Evolutionary conservation across 2,113 vertebrate species (phyloP), one percentile per base, ranked within the genome.

Genomic region (Chaetorhynchus papuensis): DNA sequence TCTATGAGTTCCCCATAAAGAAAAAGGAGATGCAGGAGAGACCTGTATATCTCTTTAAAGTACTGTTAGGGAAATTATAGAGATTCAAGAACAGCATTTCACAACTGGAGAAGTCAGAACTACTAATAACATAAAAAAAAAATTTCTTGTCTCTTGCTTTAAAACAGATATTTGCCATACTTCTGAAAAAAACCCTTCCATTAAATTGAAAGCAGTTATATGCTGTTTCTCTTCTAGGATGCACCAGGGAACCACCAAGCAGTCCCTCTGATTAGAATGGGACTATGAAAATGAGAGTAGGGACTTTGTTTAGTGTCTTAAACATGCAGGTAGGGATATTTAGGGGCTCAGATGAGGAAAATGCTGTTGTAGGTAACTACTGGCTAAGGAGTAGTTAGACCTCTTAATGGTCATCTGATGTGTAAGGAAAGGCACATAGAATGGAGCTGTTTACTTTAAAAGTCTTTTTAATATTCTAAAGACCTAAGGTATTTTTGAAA

Each of bases 291-390:
- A 96, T 86, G 82, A 83, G 83, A 64, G 30, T 21, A 75, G 85
- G 70, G 88, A 90, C 39, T 90, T 92, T 86, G 10, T 60, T 96
- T 78, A 59, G 28, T 41, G 65, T 78, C 70, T 77, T 77, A 78
- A 91, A 60, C 35, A 60, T 49, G 37, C 41, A 93, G 69, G 80
- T 77, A 92, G 83, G 60, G 60, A 86, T 64, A 90, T 10, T 78
- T 68, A 84, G 44, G 28, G 78, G 26, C 56, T 84, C 44, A 84
- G 30, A 56, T 71, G 60, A 93, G 56, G 60, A 89, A 84, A 91
- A 82, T 83, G 52, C 20, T 90, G 44, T 44, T 92, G 95, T 90
- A 94, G 92, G 79, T 86, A 91, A 90, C 35, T 93, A 52, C 75
- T 83, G 85, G 60, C 86, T 77, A 63, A 93, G 83, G 85, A 84